Evolutionary conservation across 2,113 vertebrate species (phyloP).

Genomic region (Trogon surrucura): DNA sequence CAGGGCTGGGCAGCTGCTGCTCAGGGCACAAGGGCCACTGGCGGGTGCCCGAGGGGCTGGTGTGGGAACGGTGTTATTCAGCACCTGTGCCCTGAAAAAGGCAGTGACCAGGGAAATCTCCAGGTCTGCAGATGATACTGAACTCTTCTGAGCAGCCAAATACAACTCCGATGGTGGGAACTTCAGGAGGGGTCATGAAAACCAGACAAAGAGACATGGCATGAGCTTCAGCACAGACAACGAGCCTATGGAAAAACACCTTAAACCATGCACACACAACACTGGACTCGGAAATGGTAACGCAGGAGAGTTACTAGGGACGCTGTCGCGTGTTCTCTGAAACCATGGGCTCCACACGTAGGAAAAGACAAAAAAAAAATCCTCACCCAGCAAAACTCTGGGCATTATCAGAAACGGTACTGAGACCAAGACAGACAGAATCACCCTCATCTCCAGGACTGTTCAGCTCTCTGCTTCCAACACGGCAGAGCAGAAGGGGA

Average conservation of each 20-base stretch:
- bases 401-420: background rate
- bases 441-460: background rate
- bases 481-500: background rate
- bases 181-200: background rate
- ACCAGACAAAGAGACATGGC: background rate
- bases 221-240: background rate
- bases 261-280: no score
- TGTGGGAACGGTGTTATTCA: background rate
- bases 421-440: background rate
- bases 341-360: background rate
- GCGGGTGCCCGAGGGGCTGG: background rate
- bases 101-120: background rate
- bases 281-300: no score
- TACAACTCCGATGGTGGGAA: background rate
- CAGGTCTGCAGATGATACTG: background rate
- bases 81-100: background rate
- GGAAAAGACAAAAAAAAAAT: background rate
- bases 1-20: background rate
- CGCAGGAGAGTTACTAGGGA: no score
- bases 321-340: no score
- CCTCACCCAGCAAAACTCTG: no score
- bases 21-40: background rate
- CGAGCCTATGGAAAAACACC: no score
- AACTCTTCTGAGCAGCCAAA: background rate
- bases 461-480: background rate